Percentiles rank a stretch among this genome's conserved stretches.
Conservation (phyloP, 2,888 invertebrate genomes). For the Ophraella communa region DNA sequence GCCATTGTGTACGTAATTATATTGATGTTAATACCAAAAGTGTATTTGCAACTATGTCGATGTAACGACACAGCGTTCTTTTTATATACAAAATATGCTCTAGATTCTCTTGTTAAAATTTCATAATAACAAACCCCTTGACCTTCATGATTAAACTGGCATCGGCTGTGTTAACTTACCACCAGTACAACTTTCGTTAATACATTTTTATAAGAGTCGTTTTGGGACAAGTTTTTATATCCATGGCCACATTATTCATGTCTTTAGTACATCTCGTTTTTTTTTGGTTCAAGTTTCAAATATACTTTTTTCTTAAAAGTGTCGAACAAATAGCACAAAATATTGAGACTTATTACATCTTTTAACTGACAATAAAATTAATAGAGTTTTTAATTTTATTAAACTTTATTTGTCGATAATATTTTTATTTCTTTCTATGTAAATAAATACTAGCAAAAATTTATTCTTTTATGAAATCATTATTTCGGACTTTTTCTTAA, state of each 20-base stretch:
- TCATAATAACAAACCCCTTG: constrained; percentile 15
- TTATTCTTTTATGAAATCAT: too few species aligned
- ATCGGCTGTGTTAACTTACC: constrained; percentile 10
- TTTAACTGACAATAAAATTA: too few species aligned
- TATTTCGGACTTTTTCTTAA: too few species aligned
- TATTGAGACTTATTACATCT: too few species aligned
- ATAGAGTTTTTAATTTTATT: too few species aligned
- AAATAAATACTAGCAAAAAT: too few species aligned
- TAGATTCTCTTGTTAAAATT: constrained; percentile 8
- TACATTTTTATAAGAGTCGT: not conserved
- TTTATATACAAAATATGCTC: constrained; percentile 19
- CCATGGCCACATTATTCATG: not conserved
- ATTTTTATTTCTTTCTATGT: too few species aligned
- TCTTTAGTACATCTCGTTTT: not conserved
- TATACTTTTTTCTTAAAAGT: too few species aligned
- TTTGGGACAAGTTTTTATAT: not conserved
- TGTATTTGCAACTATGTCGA: not conserved
- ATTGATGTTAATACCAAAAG: constrained; percentile 1
- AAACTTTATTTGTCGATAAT: too few species aligned
- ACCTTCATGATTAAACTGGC: constrained; percentile 12
- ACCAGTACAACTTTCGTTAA: constrained; percentile 13
- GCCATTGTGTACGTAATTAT: constrained; percentile 10
- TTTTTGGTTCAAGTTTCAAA: too few species aligned
- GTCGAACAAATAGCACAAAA: too few species aligned
- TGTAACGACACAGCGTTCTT: not conserved